phyloP scores from a whole-genome alignment of 2,888 invertebrate genomes.

The Lasioglossum marginatum region DNA sequence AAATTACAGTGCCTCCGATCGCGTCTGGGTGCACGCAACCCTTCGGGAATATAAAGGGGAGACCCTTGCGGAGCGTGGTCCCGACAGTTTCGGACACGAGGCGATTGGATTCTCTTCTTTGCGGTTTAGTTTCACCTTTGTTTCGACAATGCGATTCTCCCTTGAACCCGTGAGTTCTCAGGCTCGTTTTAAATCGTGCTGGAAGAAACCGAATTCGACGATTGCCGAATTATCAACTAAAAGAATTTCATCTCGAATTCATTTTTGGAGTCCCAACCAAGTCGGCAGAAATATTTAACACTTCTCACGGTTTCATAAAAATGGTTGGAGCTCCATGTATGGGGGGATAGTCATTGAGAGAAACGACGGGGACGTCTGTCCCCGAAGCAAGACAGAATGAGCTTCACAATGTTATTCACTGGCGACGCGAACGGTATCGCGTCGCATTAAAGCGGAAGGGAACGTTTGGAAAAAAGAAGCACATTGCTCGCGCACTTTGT shows the following conservation, averaged over 20 bases:
- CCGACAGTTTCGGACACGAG: conserved; percentile 73
- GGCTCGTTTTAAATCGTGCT: conserved; percentile 36
- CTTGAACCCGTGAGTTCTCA: conserved; percentile 27
- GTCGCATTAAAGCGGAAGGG: neutral
- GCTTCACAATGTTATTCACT: neutral
- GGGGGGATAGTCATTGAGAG: neutral
- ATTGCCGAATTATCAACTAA: too few relatives aligned
- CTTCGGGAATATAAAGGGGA: conserved; percentile 68
- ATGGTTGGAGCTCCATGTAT: neutral
- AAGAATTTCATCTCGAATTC: neutral
- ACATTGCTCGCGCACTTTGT: neutral
- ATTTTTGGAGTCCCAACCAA: neutral
- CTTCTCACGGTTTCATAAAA: neutral
- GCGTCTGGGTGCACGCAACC: conserved; percentile 71
- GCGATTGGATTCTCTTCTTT: conserved; percentile 73
- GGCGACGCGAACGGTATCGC: neutral
- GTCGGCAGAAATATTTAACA: neutral
- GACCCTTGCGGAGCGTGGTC: conserved; percentile 70
- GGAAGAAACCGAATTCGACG: conserved; percentile 6
- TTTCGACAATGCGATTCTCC: conserved; percentile 48
- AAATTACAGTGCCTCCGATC: conserved; percentile 72
- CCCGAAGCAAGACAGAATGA: neutral
- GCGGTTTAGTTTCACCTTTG: conserved; percentile 67
- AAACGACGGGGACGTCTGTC: neutral
- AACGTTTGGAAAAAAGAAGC: conserved; percentile 18